Conservation (phyloP, 2,113 vertebrate genomes). For the Mystacornis crossleyi region DNA sequence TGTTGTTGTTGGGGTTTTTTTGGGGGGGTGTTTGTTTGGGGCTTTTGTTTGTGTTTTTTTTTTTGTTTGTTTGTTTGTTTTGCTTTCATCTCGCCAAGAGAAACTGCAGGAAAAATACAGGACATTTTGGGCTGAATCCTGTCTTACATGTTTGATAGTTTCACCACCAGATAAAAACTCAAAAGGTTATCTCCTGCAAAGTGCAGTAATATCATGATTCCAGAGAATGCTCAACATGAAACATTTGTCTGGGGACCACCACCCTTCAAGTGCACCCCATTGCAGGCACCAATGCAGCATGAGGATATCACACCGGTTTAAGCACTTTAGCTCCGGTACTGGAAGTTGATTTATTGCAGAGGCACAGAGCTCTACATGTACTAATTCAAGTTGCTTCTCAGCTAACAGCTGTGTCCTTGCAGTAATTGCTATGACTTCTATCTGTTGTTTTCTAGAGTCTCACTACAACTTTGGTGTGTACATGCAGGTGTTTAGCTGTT, state of each 20-base stretch:
- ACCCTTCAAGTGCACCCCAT: not conserved
- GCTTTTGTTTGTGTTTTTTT: too few relatives aligned
- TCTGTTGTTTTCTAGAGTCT: not conserved
- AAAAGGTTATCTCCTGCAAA: not conserved
- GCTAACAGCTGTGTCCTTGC: slow-evolving; percentile 34
- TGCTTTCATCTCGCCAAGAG: not conserved
- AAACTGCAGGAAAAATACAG: not conserved
- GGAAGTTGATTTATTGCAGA: not conserved
- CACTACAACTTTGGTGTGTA: not conserved
- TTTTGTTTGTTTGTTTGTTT: not conserved
- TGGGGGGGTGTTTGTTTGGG: too few relatives aligned
- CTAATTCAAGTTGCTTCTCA: not conserved
- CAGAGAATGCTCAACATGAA: not conserved
- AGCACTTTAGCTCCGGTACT: not conserved
- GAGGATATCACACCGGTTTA: not conserved
- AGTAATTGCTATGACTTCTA: not conserved
- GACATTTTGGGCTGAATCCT: not conserved
- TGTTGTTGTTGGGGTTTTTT: too few relatives aligned
- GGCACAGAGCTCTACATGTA: not conserved
- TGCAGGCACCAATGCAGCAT: not conserved
- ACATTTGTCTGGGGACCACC: not conserved
- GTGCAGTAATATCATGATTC: not conserved
- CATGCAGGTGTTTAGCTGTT: not conserved
- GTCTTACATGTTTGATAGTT: not conserved
- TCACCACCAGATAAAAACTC: not conserved